These are phyloP conservation scores for Syrista parreyssii DNA, from an alignment of 2,888 invertebrate species.

Conservation along the genomic window DNA sequence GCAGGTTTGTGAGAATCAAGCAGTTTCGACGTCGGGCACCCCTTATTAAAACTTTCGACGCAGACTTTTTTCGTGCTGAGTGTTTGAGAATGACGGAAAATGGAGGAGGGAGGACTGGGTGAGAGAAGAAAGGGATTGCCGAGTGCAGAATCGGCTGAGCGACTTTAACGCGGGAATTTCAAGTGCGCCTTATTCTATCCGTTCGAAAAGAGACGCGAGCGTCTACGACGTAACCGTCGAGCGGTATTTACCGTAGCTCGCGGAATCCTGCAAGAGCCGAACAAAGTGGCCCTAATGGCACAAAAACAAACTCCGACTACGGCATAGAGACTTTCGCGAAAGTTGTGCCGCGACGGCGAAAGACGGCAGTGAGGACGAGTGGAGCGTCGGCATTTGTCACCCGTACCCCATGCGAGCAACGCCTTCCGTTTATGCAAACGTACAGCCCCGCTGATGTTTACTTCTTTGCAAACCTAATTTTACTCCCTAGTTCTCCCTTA, in stretches of 20 bases:
- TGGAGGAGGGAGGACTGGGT: too few relatives aligned
- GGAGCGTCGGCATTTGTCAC: slow-evolving; percentile 54
- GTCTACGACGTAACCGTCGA: slow-evolving; percentile 15
- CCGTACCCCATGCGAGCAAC: slow-evolving; percentile 48
- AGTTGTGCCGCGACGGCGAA: slow-evolving; percentile 38
- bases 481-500: slow-evolving; percentile 34
- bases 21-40: background rate
- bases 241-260: slow-evolving; percentile 40
- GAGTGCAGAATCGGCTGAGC: background rate
- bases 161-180: background rate
- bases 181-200: background rate
- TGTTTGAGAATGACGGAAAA: background rate
- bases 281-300: slow-evolving; percentile 58
- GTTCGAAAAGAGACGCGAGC: slow-evolving; percentile 8
- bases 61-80: background rate
- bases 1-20: background rate
- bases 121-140: background rate
- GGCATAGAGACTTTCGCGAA: slow-evolving; percentile 37
- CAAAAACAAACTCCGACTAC: slow-evolving; percentile 49
- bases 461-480: slow-evolving; percentile 64
- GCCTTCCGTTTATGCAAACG: slow-evolving; percentile 60
- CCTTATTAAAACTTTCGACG: background rate
- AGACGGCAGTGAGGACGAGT: slow-evolving; percentile 29
- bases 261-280: slow-evolving; percentile 29
- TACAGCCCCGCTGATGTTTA: slow-evolving; percentile 57